Conservation (phyloP, 2,113 vertebrate genomes). For the Dipodomys spectabilis region DNA sequence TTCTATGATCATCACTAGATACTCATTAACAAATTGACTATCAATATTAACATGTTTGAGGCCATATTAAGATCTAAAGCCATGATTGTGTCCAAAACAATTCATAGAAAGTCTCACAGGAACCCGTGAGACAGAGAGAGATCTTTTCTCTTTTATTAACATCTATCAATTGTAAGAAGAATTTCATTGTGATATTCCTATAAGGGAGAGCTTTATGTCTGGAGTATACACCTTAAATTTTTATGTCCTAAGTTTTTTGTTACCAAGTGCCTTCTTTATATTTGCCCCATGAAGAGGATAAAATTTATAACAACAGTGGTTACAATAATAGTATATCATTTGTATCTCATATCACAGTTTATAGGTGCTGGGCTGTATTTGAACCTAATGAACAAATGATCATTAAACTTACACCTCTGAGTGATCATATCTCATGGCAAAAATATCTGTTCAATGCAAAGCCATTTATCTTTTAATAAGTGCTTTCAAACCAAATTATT, state of each 20-base stretch:
- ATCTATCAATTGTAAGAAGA: too few species aligned
- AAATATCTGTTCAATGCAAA: constrained; percentile 31
- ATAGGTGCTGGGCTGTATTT: neutral
- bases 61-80: neutral
- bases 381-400: constrained; percentile 13
- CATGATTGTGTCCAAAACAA: neutral
- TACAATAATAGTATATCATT: neutral
- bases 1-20: neutral
- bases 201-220: neutral
- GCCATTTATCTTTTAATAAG: constrained; percentile 7
- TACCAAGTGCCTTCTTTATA: constrained; percentile 11
- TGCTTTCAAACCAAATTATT: constrained; percentile 55
- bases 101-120: constrained; percentile 2
- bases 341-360: neutral
- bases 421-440: constrained; percentile 33
- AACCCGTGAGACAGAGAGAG: neutral
- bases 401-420: neutral
- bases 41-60: constrained; percentile 39
- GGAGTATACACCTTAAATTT: neutral
- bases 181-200: too few species aligned
- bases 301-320: neutral
- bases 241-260: neutral
- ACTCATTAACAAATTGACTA: neutral
- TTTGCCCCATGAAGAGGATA: neutral
- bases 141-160: too few species aligned